Percentiles rank a stretch among this genome's conserved stretches.
Conservation (phyloP, 2,113 vertebrate genomes). For the Myotis lucifugus region DNA sequence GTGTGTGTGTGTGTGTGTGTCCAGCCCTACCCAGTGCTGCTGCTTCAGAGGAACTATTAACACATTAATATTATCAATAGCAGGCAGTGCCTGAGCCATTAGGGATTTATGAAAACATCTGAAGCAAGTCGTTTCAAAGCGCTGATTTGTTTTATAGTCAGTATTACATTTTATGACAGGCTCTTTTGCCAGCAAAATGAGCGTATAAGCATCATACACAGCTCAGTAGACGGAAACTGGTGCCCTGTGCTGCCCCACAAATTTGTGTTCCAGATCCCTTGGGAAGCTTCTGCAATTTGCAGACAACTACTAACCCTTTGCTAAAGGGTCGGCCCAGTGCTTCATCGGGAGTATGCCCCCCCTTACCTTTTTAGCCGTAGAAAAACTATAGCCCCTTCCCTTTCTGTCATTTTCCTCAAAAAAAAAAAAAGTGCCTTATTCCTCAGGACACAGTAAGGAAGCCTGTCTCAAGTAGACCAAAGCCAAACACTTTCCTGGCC, state of each 20-base stretch:
- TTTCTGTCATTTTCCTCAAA: neutral
- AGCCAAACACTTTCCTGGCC: neutral
- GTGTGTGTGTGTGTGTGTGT: conserved; percentile 8
- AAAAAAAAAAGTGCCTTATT: neutral
- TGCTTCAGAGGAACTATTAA: conserved; percentile 75
- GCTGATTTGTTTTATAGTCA: conserved; percentile 64
- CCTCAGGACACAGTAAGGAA: neutral
- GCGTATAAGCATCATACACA: conserved; percentile 39
- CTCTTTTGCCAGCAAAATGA: conserved; percentile 77
- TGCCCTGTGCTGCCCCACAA: conserved; percentile 63
- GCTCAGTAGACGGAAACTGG: conserved; percentile 26
- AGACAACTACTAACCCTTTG: conserved; percentile 38
- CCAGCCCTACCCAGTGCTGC: conserved; percentile 44
- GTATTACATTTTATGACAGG: conserved; percentile 78
- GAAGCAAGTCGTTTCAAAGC: conserved; percentile 74
- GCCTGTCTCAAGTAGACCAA: neutral
- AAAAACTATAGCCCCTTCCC: neutral
- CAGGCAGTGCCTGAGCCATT: conserved; percentile 57
- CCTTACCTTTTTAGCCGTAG: neutral
- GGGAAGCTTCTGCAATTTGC: conserved; percentile 49
- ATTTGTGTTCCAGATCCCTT: conserved; percentile 53
- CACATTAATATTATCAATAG: conserved; percentile 74
- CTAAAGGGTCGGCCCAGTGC: neutral
- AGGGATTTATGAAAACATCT: conserved; percentile 75
- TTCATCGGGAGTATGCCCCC: neutral